A percentile compares a stretch with the other conserved stretches of the same genome.
phyloP scores from a whole-genome alignment of 2,113 vertebrate species.

The Rhinolophus ferrumequinum region DNA sequence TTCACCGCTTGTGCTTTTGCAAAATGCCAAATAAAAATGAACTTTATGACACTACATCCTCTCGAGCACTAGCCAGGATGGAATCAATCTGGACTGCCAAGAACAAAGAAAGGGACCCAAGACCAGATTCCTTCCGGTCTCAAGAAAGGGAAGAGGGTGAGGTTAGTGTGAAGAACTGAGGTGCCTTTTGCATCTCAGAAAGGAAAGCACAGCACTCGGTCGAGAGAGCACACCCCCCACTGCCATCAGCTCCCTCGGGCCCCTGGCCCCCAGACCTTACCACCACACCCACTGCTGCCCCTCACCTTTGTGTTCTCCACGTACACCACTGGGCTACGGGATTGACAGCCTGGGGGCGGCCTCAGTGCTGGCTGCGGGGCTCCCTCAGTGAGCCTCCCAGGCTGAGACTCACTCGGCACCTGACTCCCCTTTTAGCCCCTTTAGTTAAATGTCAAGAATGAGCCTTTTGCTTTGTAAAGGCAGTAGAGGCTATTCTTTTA shows the following conservation, averaged over 20 bases:
- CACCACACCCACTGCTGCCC: fast-evolving
- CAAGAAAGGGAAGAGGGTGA: neutral
- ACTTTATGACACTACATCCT: fast-evolving
- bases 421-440: neutral
- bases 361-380: neutral
- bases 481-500: fast-evolving
- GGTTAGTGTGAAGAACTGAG: neutral
- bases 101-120: neutral
- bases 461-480: fast-evolving
- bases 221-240: fast-evolving
- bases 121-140: neutral
- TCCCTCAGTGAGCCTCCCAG: neutral
- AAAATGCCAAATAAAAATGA: neutral
- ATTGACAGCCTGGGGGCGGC: neutral
- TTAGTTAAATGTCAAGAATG: no score
- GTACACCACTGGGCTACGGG: fast-evolving
- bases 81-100: neutral
- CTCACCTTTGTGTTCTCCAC: neutral
- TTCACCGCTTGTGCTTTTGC: neutral
- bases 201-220: fast-evolving
- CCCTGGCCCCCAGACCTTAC: fast-evolving
- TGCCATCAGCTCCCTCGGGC: fast-evolving
- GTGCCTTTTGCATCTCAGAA: neutral
- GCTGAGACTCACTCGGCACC: no score
- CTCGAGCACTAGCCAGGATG: neutral